Evolutionary conservation across 2,797 vertebrate genomes (phyloP).

Genomic region (Falco novaeseelandiae): DNA sequence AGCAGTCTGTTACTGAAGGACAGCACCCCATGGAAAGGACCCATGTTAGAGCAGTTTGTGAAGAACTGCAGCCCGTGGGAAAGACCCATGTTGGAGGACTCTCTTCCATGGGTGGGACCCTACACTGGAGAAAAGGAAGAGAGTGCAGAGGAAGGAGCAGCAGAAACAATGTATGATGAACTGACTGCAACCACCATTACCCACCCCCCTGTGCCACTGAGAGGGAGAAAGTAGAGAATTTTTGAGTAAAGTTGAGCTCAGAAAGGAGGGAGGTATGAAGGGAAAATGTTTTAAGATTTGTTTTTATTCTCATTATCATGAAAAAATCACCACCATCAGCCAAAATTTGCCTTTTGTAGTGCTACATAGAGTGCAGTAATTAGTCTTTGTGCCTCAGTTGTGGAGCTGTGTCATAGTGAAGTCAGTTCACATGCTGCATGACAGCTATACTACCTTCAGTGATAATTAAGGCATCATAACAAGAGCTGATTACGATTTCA

Average conservation of each 20-base stretch:
- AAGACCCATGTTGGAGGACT: accelerated
- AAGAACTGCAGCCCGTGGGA: background rate
- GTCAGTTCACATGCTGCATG: background rate
- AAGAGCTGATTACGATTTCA: background rate
- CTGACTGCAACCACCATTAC: accelerated
- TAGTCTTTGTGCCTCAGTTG: background rate
- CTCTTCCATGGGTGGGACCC: accelerated
- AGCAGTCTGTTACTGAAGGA: background rate
- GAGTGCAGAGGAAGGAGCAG: background rate
- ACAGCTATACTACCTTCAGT: background rate
- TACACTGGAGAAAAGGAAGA: background rate
- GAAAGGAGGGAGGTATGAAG: background rate
- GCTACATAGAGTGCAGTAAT: background rate
- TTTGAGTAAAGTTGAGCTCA: accelerated
- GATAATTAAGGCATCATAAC: background rate
- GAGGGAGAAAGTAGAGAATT: background rate
- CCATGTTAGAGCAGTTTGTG: background rate
- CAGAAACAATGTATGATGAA: background rate
- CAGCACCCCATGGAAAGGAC: accelerated
- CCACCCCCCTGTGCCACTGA: accelerated
- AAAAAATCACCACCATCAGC: background rate
- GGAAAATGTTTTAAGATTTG: background rate
- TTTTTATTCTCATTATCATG: background rate
- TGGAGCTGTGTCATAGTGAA: background rate
- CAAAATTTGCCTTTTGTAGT: background rate